phyloP scores from a whole-genome alignment of 2,797 vertebrate species.

The Anguilla megastoma region DNA sequence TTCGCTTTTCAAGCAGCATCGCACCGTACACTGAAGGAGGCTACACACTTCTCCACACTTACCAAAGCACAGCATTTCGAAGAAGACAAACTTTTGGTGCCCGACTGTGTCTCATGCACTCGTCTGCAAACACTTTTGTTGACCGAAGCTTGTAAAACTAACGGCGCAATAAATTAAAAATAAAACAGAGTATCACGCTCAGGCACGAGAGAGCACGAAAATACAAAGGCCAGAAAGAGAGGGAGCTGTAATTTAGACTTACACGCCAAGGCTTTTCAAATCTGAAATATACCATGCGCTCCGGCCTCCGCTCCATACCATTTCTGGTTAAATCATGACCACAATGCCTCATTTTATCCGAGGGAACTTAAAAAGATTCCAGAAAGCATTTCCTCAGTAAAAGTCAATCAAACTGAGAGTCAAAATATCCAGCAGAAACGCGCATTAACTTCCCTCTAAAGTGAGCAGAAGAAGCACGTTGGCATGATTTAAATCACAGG shows the following conservation, averaged over 20 bases:
- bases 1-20: not conserved
- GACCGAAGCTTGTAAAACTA: slow-evolving; percentile 42
- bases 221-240: slow-evolving; percentile 47
- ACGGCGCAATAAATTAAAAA: slow-evolving; percentile 47
- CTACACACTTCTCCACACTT: not conserved
- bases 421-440: not conserved
- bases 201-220: slow-evolving; percentile 43
- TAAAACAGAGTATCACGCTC: slow-evolving; percentile 46
- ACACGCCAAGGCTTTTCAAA: slow-evolving; percentile 40
- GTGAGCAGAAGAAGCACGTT: not conserved
- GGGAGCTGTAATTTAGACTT: slow-evolving; percentile 51
- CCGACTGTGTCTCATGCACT: slow-evolving; percentile 21
- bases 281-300: slow-evolving; percentile 47
- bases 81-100: slow-evolving; percentile 36
- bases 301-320: slow-evolving; percentile 35
- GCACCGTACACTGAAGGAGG: not conserved
- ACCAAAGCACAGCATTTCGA: not conserved
- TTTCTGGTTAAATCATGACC: slow-evolving; percentile 41
- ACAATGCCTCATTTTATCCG: slow-evolving; percentile 37
- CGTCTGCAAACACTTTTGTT: slow-evolving; percentile 28
- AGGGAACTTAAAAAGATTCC: slow-evolving; percentile 36
- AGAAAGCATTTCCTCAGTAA: slow-evolving; percentile 11
- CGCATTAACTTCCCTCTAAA: not conserved
- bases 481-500: slow-evolving; percentile 7
- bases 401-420: not conserved